Evolutionary conservation across 1,140 invertebrate species (phyloP).

Genomic region (Oryzaephilus surinamensis): DNA sequence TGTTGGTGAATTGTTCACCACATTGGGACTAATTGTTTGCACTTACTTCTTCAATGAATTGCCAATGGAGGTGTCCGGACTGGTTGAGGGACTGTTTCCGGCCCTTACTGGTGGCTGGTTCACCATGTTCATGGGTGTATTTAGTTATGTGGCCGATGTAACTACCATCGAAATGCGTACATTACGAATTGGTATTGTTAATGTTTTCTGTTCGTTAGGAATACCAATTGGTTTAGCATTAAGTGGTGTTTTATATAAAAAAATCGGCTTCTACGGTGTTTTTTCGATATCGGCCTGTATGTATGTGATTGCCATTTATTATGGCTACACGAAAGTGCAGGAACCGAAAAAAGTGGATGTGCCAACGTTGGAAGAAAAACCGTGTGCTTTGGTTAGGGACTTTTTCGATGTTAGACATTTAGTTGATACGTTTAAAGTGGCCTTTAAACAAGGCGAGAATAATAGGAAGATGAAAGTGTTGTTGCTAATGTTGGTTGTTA

Average conservation of each 20-base stretch:
- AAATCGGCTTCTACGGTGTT: slow-evolving; percentile 70
- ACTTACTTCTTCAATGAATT: slow-evolving; percentile 66
- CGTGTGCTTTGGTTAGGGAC: slow-evolving; percentile 37
- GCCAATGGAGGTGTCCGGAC: slow-evolving; percentile 66
- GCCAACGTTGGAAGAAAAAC: slow-evolving; percentile 32
- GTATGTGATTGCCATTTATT: slow-evolving; percentile 62
- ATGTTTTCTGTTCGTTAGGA: slow-evolving; percentile 68
- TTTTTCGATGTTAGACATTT: slow-evolving; percentile 67
- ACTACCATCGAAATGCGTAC: slow-evolving; percentile 71
- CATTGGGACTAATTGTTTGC: slow-evolving; percentile 64
- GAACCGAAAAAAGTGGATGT: slow-evolving; percentile 43
- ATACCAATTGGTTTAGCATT: slow-evolving; percentile 69
- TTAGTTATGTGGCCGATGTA: slow-evolving; percentile 80
- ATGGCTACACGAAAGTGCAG: slow-evolving; percentile 54
- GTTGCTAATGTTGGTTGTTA: slow-evolving; percentile 66
- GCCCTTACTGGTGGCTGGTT: slow-evolving; percentile 75
- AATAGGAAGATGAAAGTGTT: slow-evolving; percentile 59
- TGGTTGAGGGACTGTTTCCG: slow-evolving; percentile 66
- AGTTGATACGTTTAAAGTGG: slow-evolving; percentile 60
- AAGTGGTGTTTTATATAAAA: slow-evolving; percentile 55
- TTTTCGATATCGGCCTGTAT: slow-evolving; percentile 61
- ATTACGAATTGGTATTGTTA: slow-evolving; percentile 71
- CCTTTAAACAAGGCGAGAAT: slow-evolving; percentile 61
- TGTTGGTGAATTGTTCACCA: slow-evolving; percentile 66
- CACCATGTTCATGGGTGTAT: slow-evolving; percentile 80